Evolutionary conservation across 2,888 invertebrate genomes (phyloP).

Genomic region (Osmoderma eremita): DNA sequence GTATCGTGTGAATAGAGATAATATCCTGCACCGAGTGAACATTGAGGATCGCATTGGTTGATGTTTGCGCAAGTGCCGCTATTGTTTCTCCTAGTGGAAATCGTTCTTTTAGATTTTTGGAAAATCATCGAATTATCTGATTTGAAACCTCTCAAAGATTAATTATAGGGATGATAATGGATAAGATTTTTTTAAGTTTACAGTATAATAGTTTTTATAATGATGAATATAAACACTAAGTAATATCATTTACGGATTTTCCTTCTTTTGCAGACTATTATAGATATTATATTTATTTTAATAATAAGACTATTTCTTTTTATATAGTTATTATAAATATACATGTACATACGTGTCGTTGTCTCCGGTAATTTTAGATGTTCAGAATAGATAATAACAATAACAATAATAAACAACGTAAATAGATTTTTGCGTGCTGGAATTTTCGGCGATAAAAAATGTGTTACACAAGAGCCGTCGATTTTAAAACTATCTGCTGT

Average conservation of each 20-base stretch:
- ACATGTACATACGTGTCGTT: constrained; percentile 63
- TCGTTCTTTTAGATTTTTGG: no score
- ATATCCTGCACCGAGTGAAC: no score
- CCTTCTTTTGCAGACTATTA: constrained; percentile 12
- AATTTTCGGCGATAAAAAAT: constrained; percentile 33
- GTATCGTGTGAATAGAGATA: no score
- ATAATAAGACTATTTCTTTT: constrained; percentile 36
- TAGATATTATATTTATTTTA: constrained; percentile 11
- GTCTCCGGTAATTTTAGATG: constrained; percentile 60
- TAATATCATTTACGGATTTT: constrained; percentile 41
- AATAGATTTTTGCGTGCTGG: constrained; percentile 1
- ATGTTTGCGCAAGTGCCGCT: no score
- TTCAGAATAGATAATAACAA: neutral
- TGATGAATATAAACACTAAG: constrained; percentile 23
- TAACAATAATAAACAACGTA: neutral
- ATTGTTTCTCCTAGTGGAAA: no score
- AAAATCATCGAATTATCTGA: no score
- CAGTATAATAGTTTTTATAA: constrained; percentile 39
- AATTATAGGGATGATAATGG: no score
- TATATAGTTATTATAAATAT: constrained; percentile 44
- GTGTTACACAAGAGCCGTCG: constrained; percentile 4
- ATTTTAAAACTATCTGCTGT: neutral
- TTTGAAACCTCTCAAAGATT: no score
- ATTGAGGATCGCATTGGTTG: no score
- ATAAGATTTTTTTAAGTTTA: constrained; percentile 37